A percentile compares a stretch with the other conserved stretches of the same genome.
Evolutionary conservation across 2,113 vertebrate genomes (phyloP).

Genomic region (Anseranas semipalmata): DNA sequence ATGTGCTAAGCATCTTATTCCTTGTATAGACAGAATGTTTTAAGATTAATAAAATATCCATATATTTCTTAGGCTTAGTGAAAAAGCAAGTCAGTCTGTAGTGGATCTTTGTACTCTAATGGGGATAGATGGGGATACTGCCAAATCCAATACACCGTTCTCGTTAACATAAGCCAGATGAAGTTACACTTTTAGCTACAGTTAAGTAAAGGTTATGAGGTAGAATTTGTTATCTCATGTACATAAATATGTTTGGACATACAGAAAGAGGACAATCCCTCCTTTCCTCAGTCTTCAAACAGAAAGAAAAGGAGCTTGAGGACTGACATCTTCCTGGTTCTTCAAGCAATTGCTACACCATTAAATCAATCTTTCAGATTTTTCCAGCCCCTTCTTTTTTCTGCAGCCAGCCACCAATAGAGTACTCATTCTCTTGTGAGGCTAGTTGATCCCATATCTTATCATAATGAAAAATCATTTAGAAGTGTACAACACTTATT

Average conservation of each 20-base stretch:
- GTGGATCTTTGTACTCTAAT: not conserved
- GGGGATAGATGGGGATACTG: not conserved
- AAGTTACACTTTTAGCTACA: not conserved
- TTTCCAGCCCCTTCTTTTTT: not conserved
- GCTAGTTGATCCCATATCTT: not conserved
- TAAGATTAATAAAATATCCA: not conserved
- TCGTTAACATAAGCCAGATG: not conserved
- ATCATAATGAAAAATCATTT: not conserved
- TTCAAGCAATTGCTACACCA: not conserved
- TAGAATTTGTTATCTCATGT: not conserved
- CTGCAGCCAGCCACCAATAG: not conserved
- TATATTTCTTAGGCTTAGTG: not conserved
- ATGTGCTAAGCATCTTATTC: conserved; percentile 19
- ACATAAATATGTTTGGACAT: not conserved
- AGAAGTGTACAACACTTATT: not conserved
- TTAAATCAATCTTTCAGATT: not conserved
- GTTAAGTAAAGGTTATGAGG: not conserved
- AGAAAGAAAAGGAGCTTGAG: not conserved
- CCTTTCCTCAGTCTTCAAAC: not conserved
- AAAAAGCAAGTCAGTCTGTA: not conserved
- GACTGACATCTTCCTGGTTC: not conserved
- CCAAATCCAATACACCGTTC: not conserved
- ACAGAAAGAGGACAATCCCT: not conserved
- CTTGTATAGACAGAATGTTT: not conserved
- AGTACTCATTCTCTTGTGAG: not conserved